These are phyloP conservation scores for Brachypterus glaber DNA, from an alignment of 2,888 invertebrate genomes.

Conservation along the genomic window DNA sequence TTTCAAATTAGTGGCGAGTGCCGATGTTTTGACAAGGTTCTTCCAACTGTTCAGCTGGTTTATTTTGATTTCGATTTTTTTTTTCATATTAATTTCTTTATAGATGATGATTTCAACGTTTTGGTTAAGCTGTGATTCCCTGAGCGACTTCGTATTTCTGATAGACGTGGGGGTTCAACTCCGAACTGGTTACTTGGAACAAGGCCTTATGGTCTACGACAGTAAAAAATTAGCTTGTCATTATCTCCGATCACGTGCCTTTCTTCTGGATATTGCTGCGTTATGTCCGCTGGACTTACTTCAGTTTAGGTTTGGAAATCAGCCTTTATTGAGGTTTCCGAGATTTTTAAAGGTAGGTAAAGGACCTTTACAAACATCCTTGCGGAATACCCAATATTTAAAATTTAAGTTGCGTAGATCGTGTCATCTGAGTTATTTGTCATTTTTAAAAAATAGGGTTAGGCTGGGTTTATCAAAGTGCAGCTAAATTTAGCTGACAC, in stretches of 20 bases:
- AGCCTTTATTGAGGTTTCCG: conserved; percentile 82
- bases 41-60: conserved; percentile 14
- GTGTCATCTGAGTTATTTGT: no score
- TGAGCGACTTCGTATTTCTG: conserved; percentile 81
- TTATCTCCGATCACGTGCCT: conserved; percentile 75
- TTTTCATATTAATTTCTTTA: conserved; percentile 14
- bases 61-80: conserved; percentile 4
- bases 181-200: conserved; percentile 89
- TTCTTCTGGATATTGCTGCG: conserved; percentile 74
- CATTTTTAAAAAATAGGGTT: no score
- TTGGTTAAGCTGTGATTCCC: conserved; percentile 75
- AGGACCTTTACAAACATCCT: no score
- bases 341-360: conserved; percentile 68
- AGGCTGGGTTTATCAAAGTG: no score
- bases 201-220: conserved; percentile 91
- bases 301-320: conserved; percentile 67
- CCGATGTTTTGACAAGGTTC: no score
- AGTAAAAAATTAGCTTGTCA: conserved; percentile 81
- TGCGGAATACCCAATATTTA: no score
- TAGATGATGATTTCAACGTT: conserved; percentile 54
- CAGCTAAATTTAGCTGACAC: no score
- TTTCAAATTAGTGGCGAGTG: no score
- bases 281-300: conserved; percentile 79
- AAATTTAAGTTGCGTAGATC: no score
- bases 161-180: conserved; percentile 85